Conservation (phyloP, 2,113 vertebrate genomes). For the Vulpes lagopus region DNA sequence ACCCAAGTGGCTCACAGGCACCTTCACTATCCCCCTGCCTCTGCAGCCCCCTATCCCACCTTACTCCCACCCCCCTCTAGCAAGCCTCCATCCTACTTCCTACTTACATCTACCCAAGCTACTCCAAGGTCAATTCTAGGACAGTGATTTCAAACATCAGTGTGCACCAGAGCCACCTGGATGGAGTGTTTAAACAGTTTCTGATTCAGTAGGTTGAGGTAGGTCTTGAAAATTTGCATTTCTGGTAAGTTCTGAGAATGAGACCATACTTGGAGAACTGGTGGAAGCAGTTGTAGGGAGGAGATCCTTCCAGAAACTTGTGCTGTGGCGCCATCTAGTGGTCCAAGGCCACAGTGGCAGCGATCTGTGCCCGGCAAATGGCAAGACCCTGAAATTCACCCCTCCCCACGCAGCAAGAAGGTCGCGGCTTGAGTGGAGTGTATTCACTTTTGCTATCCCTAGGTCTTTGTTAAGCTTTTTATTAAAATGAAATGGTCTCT, state of each 20-base stretch:
- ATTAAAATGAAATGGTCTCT: constrained; percentile 13
- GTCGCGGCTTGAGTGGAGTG: background rate
- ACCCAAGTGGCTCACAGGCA: background rate
- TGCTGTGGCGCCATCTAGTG: constrained; percentile 79
- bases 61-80: background rate
- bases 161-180: background rate
- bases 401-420: no score
- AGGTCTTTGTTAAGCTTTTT: background rate
- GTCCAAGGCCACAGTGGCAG: rapidly evolving
- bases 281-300: background rate
- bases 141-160: background rate
- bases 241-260: constrained; percentile 17
- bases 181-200: background rate
- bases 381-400: background rate
- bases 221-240: constrained; percentile 24
- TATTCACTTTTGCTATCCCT: background rate
- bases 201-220: background rate
- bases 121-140: constrained; percentile 7
- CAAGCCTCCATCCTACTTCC: background rate
- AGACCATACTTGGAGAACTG: background rate
- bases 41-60: rapidly evolving
- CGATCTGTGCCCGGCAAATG: rapidly evolving
- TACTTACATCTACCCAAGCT: background rate
- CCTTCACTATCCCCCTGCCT: background rate
- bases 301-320: background rate